Conservation (phyloP, 1,140 invertebrate genomes). For the Lasaia peninsularis region DNA sequence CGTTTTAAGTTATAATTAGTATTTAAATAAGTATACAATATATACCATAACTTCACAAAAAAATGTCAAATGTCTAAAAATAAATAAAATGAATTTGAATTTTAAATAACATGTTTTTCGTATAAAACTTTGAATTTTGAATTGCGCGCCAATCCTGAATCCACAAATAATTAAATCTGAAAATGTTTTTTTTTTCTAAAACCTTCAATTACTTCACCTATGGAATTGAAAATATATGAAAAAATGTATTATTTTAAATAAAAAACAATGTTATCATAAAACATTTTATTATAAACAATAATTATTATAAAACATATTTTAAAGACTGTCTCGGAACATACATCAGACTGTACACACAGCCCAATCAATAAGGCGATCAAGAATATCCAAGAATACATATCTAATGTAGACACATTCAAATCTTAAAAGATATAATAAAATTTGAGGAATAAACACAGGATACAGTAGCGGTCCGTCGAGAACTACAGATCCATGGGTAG, state of each 20-base stretch:
- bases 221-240: too few relatives aligned
- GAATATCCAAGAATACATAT: not conserved
- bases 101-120: too few relatives aligned
- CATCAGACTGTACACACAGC: slow-evolving; percentile 15
- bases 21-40: too few relatives aligned
- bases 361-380: slow-evolving; percentile 9
- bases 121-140: too few relatives aligned
- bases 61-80: too few relatives aligned
- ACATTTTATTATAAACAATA: slow-evolving; percentile 76
- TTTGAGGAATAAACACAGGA: slow-evolving; percentile 2
- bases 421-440: slow-evolving; percentile 3
- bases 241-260: slow-evolving; percentile 13
- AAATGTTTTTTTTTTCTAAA: too few relatives aligned
- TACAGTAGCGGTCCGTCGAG: not conserved
- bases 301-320: slow-evolving; percentile 70
- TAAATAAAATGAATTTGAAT: too few relatives aligned
- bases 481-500: not conserved
- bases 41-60: too few relatives aligned
- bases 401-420: not conserved
- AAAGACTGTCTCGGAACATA: slow-evolving; percentile 38
- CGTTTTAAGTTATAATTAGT: too few relatives aligned
- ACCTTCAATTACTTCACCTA: too few relatives aligned
- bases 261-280: slow-evolving; percentile 52
- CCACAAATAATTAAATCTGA: too few relatives aligned
- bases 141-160: too few relatives aligned